phyloP scores from a whole-genome alignment of 1,140 invertebrate species.

The Zaprionus capensis region DNA sequence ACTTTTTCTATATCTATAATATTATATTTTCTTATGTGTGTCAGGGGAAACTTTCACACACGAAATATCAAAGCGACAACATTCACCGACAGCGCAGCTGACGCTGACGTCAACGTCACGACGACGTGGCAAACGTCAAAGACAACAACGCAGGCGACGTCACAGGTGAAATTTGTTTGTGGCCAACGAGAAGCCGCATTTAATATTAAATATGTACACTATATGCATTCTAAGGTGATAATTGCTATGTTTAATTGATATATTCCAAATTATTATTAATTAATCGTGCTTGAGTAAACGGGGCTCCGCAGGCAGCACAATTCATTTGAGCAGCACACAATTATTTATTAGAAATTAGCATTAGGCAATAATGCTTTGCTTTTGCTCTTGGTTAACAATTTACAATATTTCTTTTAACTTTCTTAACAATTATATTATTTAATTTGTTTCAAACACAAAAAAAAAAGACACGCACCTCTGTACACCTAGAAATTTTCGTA shows the following conservation, averaged over 20 bases:
- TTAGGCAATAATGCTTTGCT: too few species aligned
- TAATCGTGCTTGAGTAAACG: background rate
- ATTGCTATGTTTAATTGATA: background rate
- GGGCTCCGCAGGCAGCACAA: background rate
- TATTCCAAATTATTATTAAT: background rate
- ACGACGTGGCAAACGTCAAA: slow-evolving; percentile 45
- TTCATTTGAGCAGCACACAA: background rate
- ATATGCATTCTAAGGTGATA: background rate
- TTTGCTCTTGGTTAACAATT: background rate
- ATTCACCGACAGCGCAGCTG: slow-evolving; percentile 13
- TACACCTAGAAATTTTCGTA: slow-evolving; percentile 47
- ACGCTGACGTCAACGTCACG: slow-evolving; percentile 27
- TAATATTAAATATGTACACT: background rate
- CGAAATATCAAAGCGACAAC: slow-evolving; percentile 17
- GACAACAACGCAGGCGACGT: slow-evolving; percentile 27
- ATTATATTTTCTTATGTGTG: background rate
- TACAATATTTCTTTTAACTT: slow-evolving; percentile 2
- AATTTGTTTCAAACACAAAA: background rate
- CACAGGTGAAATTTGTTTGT: slow-evolving; percentile 56
- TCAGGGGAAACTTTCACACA: slow-evolving; percentile 53
- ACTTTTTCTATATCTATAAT: background rate
- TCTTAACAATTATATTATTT: slow-evolving; percentile 31
- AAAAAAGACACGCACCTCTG: slow-evolving; percentile 50
- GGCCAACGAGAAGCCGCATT: background rate
- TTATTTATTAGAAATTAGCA: background rate